These are phyloP conservation scores for Listronotus bonariensis DNA, from an alignment of 1,140 invertebrate species.

Conservation along the genomic window DNA sequence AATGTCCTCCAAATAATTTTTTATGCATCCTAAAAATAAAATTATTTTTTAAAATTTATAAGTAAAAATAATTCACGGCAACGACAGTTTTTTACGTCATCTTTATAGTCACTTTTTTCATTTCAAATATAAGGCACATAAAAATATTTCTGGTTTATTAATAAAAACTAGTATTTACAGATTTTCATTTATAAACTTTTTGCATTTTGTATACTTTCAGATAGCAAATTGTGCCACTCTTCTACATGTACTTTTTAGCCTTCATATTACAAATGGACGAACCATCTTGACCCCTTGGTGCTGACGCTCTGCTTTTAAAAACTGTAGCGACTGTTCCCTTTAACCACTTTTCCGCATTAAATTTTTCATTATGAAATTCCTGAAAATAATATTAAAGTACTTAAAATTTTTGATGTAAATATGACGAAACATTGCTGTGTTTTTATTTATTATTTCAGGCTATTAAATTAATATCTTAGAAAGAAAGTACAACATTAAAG, in stretches of 20 bases:
- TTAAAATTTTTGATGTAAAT: conserved; percentile 28
- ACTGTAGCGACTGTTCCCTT: conserved; percentile 58
- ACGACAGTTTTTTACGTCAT: too few relatives aligned
- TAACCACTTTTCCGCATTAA: conserved; percentile 69
- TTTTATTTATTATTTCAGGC: too few relatives aligned
- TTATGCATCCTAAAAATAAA: too few relatives aligned
- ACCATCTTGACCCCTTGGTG: conserved; percentile 62
- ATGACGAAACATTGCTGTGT: too few relatives aligned
- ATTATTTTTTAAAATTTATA: too few relatives aligned
- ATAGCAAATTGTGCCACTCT: conserved; percentile 58
- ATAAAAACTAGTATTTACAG: conserved; percentile 39
- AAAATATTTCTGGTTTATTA: too few relatives aligned
- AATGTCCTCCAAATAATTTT: too few relatives aligned
- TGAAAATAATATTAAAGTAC: conserved; percentile 44
- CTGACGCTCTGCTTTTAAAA: conserved; percentile 56
- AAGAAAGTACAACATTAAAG: too few relatives aligned
- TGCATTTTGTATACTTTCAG: conserved; percentile 59
- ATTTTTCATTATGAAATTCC: conserved; percentile 57
- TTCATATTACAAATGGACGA: conserved; percentile 63
- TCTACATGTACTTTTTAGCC: conserved; percentile 57
- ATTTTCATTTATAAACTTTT: conserved; percentile 57
- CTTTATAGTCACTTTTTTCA: too few relatives aligned
- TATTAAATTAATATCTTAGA: too few relatives aligned
- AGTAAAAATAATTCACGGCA: too few relatives aligned
- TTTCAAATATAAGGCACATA: too few relatives aligned